Evolutionary conservation across 2,113 vertebrate species (phyloP), one percentile per base, ranked within the genome.

Genomic region (Bolborhynchus lineola): DNA sequence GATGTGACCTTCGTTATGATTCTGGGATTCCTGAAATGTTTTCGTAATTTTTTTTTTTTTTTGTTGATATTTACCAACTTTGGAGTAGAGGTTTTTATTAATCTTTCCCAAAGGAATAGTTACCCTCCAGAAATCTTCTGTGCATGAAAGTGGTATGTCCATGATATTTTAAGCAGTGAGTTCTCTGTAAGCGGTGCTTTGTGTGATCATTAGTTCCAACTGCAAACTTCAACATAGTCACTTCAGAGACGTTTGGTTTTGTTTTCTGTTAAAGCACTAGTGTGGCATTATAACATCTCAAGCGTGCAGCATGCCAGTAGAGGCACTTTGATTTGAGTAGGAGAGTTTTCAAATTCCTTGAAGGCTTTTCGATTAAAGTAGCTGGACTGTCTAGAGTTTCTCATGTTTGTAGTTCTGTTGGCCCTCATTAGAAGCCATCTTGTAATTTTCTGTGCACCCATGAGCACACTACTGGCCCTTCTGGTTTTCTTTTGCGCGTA

Each of bases 401-500:
- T 82, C 65, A 76, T 65, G 23, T 42, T 42, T 80, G 35, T 70
- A 68, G 65, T 90, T 90, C 41, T 78, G 17, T 88, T 47, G 77
- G 57, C 25, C 57, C 12, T 80, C 39, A 83, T 68, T 84, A 92
- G 82, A 86, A 91, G 82, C 11, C 26, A 37, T 70, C 71, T 96
- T 75, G 35, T 94, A 91, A 86, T 93, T 97, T 97, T 82, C 77
- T 80, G 42, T 84, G 80, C 25, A 39, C 23, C 74, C 39, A 2
- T 93, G 94, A 91, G 78, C 0, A 9, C 14, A 52, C 76, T 94
- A 92, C 74, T 82, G 86, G 53, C 28, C 21, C 62, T 82, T 24
- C 52, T 83, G 37, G 46, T 91, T 97, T 97, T 82, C 63, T 81
- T 90, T 92, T 95, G 74, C 79, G 74, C 20, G 86, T 93, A 28